Base-by-base conservation (phyloP, 1,140 invertebrate genomes). In the Pararge aegeria region DNA sequence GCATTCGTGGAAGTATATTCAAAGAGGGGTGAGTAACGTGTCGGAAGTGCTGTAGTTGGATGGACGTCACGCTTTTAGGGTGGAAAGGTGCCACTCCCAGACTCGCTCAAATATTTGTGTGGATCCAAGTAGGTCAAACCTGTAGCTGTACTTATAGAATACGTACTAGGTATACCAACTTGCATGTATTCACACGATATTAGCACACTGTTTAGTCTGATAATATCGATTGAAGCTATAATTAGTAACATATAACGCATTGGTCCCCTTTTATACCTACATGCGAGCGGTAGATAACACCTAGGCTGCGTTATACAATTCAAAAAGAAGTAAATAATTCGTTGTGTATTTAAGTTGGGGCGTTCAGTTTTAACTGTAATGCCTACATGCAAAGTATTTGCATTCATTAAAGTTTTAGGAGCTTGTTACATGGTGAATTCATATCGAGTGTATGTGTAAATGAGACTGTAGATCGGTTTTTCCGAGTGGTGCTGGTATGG, bases 31-130 rank as follows among this genome's bases (percentile, higher is more conserved):
- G 48, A 42, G 34, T 58, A 59, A 48, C 38, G 37, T 21, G 56
- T 58, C 56, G 44, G 48, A 52, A 54, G n/a, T 48, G 51, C 44
- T 21, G 58, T 29, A 49, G 51, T 38, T 34, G 44, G 46, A 51
- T 51, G 59, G 52, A 55, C 52, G 46, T 55, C 46, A 57, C 38
- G 55, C 40, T 63, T 46, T 57, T 52, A 49, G 61, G 54, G 42
- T 52, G 55, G 48, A 46, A 65, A 75, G 65, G 67, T 71, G 78
- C 80, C 80, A 83, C 78, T 77, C 80, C 80, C 74, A 67, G 57
- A 44, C 70, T 75, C 58, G 71, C 70, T 78, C 60, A 78, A 82
- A 76, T 76, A 80, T 82, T 76, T 65, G 75, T 75, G 71, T 67
- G 63, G 64, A 75, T 66, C 61, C 66, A 68, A 76, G 62, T 82